A percentile compares a stretch with the other conserved stretches of the same genome.
These are phyloP conservation scores for Idaea straminata DNA, from an alignment of 2,888 invertebrate genomes.

Conservation along the genomic window DNA sequence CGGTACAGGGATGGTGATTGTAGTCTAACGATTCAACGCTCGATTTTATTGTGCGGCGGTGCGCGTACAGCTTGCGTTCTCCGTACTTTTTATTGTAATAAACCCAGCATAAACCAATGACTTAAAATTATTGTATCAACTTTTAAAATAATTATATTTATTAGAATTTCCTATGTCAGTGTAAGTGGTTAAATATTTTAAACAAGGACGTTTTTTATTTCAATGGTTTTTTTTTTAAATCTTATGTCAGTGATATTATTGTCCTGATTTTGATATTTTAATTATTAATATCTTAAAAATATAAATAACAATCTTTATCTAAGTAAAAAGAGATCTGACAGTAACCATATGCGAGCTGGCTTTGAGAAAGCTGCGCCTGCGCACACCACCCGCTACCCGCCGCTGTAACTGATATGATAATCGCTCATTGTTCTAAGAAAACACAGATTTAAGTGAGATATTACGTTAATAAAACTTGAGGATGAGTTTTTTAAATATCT, in stretches of 20 bases:
- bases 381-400: background rate
- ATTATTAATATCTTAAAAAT: background rate
- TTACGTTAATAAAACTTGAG: too few relatives aligned
- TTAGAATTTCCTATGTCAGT: too few relatives aligned
- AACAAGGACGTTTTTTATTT: too few relatives aligned
- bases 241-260: too few relatives aligned
- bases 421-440: constrained; percentile 1
- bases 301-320: background rate
- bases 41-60: constrained; percentile 6
- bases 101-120: too few relatives aligned
- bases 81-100: background rate
- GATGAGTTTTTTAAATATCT: background rate
- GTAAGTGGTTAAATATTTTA: too few relatives aligned
- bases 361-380: background rate
- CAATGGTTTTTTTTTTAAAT: too few relatives aligned
- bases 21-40: constrained; percentile 37
- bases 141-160: too few relatives aligned
- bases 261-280: background rate
- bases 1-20: constrained; percentile 40
- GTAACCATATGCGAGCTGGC: constrained; percentile 3
- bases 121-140: too few relatives aligned
- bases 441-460: background rate
- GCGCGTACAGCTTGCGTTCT: background rate
- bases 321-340: background rate
- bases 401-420: background rate